These are phyloP conservation scores for Daphoenositta chrysoptera DNA, from an alignment of 2,113 vertebrate species.

Conservation along the genomic window DNA sequence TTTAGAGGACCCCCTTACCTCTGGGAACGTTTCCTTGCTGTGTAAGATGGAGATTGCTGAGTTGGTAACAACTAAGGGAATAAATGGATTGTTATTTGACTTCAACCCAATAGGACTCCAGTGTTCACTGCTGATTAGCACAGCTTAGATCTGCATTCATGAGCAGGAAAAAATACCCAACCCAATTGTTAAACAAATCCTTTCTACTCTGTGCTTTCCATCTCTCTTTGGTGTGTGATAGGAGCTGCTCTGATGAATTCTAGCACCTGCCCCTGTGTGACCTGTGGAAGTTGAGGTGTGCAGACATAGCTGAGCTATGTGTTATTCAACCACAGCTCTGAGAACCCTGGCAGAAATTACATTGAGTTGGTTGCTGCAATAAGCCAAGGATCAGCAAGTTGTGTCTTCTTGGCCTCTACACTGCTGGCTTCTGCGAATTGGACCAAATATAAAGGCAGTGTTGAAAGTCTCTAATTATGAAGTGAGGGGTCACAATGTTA, in stretches of 20 bases:
- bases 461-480: neutral
- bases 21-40: neutral
- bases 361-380: neutral
- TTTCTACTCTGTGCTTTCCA: neutral
- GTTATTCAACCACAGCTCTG: neutral
- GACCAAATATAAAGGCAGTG: neutral
- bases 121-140: conserved; percentile 32
- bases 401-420: neutral
- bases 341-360: neutral
- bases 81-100: conserved; percentile 24
- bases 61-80: conserved; percentile 27
- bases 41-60: conserved; percentile 37
- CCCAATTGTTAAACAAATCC: neutral
- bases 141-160: neutral
- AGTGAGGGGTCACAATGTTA: conserved; percentile 3
- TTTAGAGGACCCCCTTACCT: conserved; percentile 2
- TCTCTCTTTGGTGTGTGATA: neutral
- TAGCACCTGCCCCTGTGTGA: neutral
- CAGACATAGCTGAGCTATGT: neutral
- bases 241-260: neutral
- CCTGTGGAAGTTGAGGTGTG: neutral
- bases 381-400: neutral
- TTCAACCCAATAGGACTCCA: conserved; percentile 13
- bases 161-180: neutral
- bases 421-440: neutral